These are phyloP conservation scores for Taenaris catops DNA, from an alignment of 2,888 invertebrate genomes.

Conservation along the genomic window DNA sequence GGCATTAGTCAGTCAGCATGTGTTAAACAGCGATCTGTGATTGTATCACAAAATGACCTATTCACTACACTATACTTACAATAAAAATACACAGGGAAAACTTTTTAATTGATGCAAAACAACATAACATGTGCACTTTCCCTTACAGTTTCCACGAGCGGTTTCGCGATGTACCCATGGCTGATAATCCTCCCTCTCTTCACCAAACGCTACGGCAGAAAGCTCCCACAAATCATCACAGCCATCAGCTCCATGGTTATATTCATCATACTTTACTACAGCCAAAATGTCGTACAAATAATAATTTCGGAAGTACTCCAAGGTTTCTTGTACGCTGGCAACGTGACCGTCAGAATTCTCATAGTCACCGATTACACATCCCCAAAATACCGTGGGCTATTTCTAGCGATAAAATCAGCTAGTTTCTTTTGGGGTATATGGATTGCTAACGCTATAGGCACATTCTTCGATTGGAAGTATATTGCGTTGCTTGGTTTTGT, in stretches of 20 bases:
- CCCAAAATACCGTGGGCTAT: conserved; percentile 32
- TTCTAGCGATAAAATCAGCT: conserved; percentile 34
- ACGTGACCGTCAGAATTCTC: conserved; percentile 28
- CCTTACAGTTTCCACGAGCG: conserved; percentile 34
- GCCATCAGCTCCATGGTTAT: conserved; percentile 25
- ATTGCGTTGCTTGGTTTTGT: conserved; percentile 28
- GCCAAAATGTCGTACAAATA: conserved; percentile 29
- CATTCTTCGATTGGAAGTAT: conserved; percentile 32
- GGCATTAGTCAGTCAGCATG: too few relatives aligned
- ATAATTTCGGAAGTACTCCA: conserved; percentile 33
- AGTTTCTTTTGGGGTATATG: conserved; percentile 35
- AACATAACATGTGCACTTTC: conserved; percentile 1
- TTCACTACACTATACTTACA: too few relatives aligned
- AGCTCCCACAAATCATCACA: conserved; percentile 29
- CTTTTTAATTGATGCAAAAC: too few relatives aligned
- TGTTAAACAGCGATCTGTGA: too few relatives aligned
- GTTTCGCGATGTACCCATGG: conserved; percentile 35
- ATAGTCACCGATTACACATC: conserved; percentile 34
- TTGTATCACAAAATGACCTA: too few relatives aligned
- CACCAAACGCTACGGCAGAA: conserved; percentile 30
- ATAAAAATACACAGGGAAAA: too few relatives aligned
- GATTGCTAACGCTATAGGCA: conserved; percentile 36
- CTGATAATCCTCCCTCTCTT: conserved; percentile 30
- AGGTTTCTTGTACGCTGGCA: conserved; percentile 31
- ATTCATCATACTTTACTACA: conserved; percentile 29